Base-by-base conservation (phyloP, 2,797 vertebrate species). In the Neopelma chrysocephalum region DNA sequence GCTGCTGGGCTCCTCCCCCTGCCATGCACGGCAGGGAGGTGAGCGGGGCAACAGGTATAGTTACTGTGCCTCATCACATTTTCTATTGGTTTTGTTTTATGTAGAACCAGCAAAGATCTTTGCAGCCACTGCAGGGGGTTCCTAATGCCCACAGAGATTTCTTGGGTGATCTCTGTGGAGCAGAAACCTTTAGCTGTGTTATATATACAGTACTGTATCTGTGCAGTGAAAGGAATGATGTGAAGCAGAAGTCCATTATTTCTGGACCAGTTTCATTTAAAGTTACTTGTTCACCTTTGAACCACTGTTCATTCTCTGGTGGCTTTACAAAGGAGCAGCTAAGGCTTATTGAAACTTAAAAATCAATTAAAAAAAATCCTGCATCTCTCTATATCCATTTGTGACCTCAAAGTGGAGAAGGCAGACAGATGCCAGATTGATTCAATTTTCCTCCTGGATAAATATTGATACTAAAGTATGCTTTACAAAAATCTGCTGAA, bases 301-400 rank as follows among this genome's bases (percentile, higher is more conserved):
- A 84, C 87, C 95, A 38, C 62, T 87, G 34, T 78, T 81, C 32
- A 16, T 78, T 93, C 57, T 80, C 51, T 75, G 20, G 56, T 93
- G 73, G 36, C 62, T 88, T 86, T 84, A 79, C 40, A 76, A 42
- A 87, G 76, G 58, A 82, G 51, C 36, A 86, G 62, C 51, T 56
- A 15, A 84, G 62, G 56, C 64, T 84, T 82, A 81, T 11, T 91
- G 75, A 58, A 93, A 87, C 64, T 92, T 96, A 56, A 87, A 90
- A 96, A 95, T 92, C 89, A 91, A 89, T 93, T 95, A 68, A 80
- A 84, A 89, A 83, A 50, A 65, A 32, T 42, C 56, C 27, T n/a
- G 10, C 34, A 47, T 93, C 48, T 89, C 43, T 45, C 6, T 64
- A 22, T 68, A 62, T 60, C 73, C 40, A 32, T 82, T 93, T 92